These are phyloP conservation scores for Nothoprocta perdicaria DNA, from an alignment of 2,113 vertebrate genomes.

Conservation along the genomic window DNA sequence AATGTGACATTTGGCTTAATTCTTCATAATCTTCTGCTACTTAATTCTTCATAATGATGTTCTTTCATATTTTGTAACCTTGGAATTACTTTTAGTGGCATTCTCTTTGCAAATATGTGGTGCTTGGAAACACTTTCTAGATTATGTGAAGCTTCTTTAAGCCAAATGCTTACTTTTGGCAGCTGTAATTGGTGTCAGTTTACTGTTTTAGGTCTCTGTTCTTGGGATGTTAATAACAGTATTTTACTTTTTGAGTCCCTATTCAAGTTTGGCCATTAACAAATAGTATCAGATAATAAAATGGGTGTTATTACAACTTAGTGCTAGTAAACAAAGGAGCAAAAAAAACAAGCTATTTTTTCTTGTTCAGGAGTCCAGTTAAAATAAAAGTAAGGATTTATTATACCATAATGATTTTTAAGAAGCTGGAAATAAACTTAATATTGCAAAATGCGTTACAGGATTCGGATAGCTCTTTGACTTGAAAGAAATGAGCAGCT, in stretches of 20 bases:
- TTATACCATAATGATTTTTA: background rate
- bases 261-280: conserved; percentile 19
- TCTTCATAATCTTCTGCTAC: background rate
- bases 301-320: background rate
- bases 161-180: conserved; percentile 21
- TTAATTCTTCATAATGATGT: background rate
- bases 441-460: background rate
- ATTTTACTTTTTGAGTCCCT: conserved; percentile 42
- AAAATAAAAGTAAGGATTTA: background rate
- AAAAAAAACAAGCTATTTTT: background rate
- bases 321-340: background rate
- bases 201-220: conserved; percentile 34
- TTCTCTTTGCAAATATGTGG: background rate
- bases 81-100: conserved; percentile 7
- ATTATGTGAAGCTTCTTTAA: background rate
- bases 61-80: background rate
- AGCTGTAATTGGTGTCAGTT: conserved; percentile 55
- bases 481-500: conserved; percentile 8
- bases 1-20: background rate
- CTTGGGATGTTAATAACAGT: conserved; percentile 14
- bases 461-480: background rate
- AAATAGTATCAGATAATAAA: conserved; percentile 13
- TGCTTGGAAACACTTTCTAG: background rate
- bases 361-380: conserved; percentile 13
- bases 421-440: background rate